Evolutionary conservation across 2,113 vertebrate species (phyloP), one percentile per base, ranked within the genome.

Genomic region (Passer montanus): DNA sequence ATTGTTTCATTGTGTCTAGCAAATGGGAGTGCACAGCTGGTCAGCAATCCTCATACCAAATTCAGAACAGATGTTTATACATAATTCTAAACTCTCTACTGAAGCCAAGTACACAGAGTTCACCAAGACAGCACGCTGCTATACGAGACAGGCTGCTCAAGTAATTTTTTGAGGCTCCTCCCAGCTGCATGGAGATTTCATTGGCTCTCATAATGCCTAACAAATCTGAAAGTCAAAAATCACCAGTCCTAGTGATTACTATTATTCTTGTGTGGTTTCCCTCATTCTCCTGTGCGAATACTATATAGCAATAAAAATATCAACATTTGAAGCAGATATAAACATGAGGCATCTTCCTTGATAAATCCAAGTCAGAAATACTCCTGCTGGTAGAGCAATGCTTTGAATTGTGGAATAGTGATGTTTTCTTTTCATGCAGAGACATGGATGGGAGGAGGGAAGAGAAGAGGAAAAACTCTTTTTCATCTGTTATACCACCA

Each of bases 61-160:
- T 74, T 96, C 90, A 94, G 75, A 96, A 84, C 94, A 97, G 95
- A 95, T 94, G 88, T 88, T 93, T 92, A 89, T 76, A 92, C 94
- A 88, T 83, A 79, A 95, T 80, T 88, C 67, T 21, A 63, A 91
- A 88, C 72, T 50, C 68, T 58, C 55, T 67, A 5, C 4, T 86
- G 90, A 89, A 74, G 94, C 92, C 94, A 97, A 95, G 94, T 70
- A 95, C 95, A 89, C 55, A 86, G 66, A 92, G 88, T 95, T 94
- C 94, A 97, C 72, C 55, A 93, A 70, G 83, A 67, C 79, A 90
- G 60, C 75, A 80, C 0, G 2, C 50, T 92, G 96, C 72, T 86
- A 15, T 13, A 66, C 1, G 20, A 88, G 75, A 55, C 46, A 62
- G 3, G 23, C 50, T 44, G 70, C 68, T 39, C 31, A 52, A 81